Base-by-base conservation (phyloP, 2,113 vertebrate genomes). In the western clawed frog (Xenopus tropicalis) region DNA sequence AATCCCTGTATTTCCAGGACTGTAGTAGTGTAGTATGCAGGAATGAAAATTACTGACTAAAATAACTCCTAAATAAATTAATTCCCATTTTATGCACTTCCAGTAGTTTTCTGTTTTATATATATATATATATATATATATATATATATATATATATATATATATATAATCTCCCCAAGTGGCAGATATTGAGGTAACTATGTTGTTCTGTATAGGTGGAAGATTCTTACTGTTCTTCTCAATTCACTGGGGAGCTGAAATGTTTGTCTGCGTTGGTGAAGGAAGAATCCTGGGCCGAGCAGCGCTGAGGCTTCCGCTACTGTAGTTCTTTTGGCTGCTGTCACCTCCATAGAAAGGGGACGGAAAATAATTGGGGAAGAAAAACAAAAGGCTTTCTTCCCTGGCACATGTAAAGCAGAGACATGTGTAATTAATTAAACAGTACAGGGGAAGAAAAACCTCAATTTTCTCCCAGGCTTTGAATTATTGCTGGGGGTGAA, bases 351-450 rank as follows among this genome's bases (percentile, higher is more conserved):
- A 46, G 29, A 76, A 76, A 56, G 44, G 66, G 46, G 66, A 76
- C 48, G 29, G 66, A 69, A 76, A 63, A 76, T 76, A 76, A 76
- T 76, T 76, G 73, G 73, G 48, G 73, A 76, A 63, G 73, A 69
- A 76, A 76, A 76, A 76, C 66, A 76, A 76, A 76, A 69, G 66
- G 46, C 69, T 76, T 69, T 69, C 59, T 69, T 76, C 73, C 66
- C 66, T 76, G 58, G 73, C 73, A 69, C 66, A 63, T 76, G 61
- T 76, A 58, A 69, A 76, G 73, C 73, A 14, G 66, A 76, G 73
- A 76, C 73, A 76, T 76, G 59, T 76, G 73, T 76, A 76, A 76
- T 76, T 76, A 76, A 76, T 76, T 76, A 76, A 76, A 76, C 66
- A 25, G 61, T 76, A 76, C 73, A 76, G 73, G 73, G 63, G 73